A percentile compares a stretch with the other conserved stretches of the same genome.
phyloP scores from a whole-genome alignment of 2,797 vertebrate genomes.

The Acipenser transmontanus region DNA sequence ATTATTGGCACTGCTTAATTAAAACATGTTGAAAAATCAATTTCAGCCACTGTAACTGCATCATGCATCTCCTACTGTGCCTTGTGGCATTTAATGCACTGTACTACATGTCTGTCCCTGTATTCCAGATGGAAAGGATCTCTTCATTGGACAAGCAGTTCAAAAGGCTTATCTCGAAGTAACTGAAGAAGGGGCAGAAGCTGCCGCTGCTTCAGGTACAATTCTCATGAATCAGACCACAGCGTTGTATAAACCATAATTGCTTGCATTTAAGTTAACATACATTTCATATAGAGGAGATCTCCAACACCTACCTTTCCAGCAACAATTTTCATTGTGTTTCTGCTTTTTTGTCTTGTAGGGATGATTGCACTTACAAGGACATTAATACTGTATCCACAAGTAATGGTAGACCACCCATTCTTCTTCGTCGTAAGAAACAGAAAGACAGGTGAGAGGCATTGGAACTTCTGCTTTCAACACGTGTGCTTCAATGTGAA shows the following conservation, averaged over 20 bases:
- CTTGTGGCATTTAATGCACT: not conserved
- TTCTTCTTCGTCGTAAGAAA: constrained; percentile 93
- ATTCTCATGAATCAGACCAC: too few species aligned
- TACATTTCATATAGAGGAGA: not conserved
- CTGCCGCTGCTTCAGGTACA: constrained; percentile 83
- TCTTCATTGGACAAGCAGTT: constrained; percentile 83
- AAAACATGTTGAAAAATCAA: too few species aligned
- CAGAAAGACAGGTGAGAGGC: constrained; percentile 75
- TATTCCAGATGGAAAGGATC: constrained; percentile 65
- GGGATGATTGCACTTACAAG: constrained; percentile 91
- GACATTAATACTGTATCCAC: constrained; percentile 89
- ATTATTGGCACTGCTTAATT: too few species aligned
- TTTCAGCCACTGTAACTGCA: too few species aligned
- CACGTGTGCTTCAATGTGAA: not conserved
- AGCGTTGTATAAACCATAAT: too few species aligned
- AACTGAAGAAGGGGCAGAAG: constrained; percentile 93
- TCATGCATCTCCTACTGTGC: too few species aligned
- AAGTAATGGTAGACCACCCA: constrained; percentile 94
- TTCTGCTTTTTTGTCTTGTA: constrained; percentile 32
- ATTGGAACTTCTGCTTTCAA: not conserved
- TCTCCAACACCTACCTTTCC: not conserved
- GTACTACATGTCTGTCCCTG: constrained; percentile 8
- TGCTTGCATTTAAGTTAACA: too few species aligned
- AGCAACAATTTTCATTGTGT: not conserved
- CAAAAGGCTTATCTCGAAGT: constrained; percentile 93